Evolutionary conservation across 2,797 vertebrate genomes (phyloP).

Genomic region (Esox lucius): DNA sequence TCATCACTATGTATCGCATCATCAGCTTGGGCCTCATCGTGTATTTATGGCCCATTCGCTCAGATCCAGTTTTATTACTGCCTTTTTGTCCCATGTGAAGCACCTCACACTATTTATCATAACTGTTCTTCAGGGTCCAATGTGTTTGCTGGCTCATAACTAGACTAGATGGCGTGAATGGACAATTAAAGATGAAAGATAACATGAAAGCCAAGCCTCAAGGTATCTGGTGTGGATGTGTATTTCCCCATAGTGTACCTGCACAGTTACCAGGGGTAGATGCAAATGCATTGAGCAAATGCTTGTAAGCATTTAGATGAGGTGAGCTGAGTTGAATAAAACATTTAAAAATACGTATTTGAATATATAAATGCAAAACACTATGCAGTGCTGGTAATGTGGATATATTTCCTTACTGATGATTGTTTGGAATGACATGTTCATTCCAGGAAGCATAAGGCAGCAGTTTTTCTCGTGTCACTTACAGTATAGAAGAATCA

Average conservation of each 20-base stretch:
- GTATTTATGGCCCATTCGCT: slow-evolving; percentile 24
- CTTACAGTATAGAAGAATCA: too few relatives aligned
- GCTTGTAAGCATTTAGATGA: not conserved
- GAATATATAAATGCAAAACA: slow-evolving; percentile 2
- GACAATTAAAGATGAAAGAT: not conserved
- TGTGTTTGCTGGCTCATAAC: not conserved
- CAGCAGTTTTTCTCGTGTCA: too few relatives aligned
- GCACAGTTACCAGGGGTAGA: not conserved
- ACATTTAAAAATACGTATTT: not conserved
- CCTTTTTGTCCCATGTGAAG: not conserved
- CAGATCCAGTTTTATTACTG: not conserved
- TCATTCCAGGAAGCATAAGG: too few relatives aligned
- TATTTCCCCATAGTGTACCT: not conserved
- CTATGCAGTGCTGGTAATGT: not conserved
- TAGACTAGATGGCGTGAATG: not conserved
- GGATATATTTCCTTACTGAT: not conserved
- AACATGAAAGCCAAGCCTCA: not conserved
- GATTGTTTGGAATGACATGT: not conserved
- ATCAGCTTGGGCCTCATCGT: slow-evolving; percentile 8
- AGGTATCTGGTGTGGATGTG: not conserved
- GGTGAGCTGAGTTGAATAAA: slow-evolving; percentile 1
- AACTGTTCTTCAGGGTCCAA: slow-evolving; percentile 17
- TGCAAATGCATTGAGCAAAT: too few relatives aligned
- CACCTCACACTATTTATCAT: slow-evolving; percentile 6
- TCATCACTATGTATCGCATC: slow-evolving; percentile 22